Conservation (phyloP, 2,113 vertebrate genomes). For the Nerophis ophidion region DNA sequence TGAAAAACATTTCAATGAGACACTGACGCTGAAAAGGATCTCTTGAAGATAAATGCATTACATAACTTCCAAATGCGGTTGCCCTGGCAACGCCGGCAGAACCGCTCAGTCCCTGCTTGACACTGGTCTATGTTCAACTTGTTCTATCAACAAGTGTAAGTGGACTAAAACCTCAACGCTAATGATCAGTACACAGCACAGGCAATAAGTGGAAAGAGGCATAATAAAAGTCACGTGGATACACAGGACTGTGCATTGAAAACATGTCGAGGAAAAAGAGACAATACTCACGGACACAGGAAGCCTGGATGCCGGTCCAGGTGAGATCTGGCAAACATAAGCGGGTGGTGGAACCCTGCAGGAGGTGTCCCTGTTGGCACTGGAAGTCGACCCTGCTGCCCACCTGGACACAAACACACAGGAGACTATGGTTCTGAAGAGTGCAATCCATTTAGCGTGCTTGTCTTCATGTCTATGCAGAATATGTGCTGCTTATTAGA, state of each 20-base stretch:
- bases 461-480: no score
- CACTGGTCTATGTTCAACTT: constrained; percentile 14
- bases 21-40: constrained; percentile 15
- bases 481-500: no score
- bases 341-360: constrained; percentile 92
- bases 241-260: not conserved
- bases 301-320: constrained; percentile 87
- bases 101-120: constrained; percentile 11
- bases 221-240: not conserved
- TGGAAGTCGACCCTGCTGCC: constrained; percentile 86
- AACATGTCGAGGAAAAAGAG: not conserved
- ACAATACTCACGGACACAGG: constrained; percentile 87
- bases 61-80: constrained; percentile 14
- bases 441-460: no score
- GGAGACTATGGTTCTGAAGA: constrained; percentile 23
- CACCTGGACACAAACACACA: constrained; percentile 67
- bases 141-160: constrained; percentile 24
- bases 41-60: constrained; percentile 12
- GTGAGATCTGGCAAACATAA: constrained; percentile 90
- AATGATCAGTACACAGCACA: not conserved
- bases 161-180: no score
- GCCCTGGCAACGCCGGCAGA: constrained; percentile 13
- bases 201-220: not conserved
- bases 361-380: constrained; percentile 91
- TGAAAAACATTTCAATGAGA: constrained; percentile 18